Base-by-base conservation (phyloP, 2,113 vertebrate species). In the Bostrychus sinensis region DNA sequence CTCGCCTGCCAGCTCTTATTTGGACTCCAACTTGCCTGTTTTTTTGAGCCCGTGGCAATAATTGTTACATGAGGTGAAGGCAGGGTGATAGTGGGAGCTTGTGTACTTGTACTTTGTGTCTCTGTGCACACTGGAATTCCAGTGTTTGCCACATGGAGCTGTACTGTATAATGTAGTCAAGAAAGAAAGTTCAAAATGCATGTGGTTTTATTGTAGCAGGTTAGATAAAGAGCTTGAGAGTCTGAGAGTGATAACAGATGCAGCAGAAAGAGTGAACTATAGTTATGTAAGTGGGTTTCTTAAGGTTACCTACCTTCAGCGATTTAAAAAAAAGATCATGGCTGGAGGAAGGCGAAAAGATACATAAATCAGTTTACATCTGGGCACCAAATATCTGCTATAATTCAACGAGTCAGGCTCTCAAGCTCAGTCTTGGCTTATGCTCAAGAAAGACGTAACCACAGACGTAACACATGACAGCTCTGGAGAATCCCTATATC, bases 281-380 rank as follows among this genome's bases (percentile, higher is more conserved):
- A n/a, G n/a, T n/a, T n/a, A n/a, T n/a, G 25, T 62, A 53, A 28
- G 6, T 48, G 22, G 63, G 70, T 69, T 69, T 63, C 38, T 57
- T 72, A 17, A 78, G 60, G 73, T 76, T 72, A 66, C 76, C 41
- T 39, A 58, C 65, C 83, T 81, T 82, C 53, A 83, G 83, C 81
- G 65, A 34, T 28, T 56, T 71, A 63, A 32, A 76, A 71, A 25
- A 78, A 32, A 66, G 23, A 53, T 48, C 64, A 64, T 43, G 17
- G 11, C 36, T 66, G 63, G 61, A 75, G 50, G 48, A 72, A 77
- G 55, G 48, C 38, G 10, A 67, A 70, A 50, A 10, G 62, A 43
- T 70, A 16, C 62, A 73, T 86, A 71, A 82, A 81, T 90, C 72
- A 63, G 4, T 68, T 69, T 63, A 76, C 82, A 82, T 83, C 83